Conservation (phyloP, 2,113 vertebrate species). For the Salvelinus fontinalis region DNA sequence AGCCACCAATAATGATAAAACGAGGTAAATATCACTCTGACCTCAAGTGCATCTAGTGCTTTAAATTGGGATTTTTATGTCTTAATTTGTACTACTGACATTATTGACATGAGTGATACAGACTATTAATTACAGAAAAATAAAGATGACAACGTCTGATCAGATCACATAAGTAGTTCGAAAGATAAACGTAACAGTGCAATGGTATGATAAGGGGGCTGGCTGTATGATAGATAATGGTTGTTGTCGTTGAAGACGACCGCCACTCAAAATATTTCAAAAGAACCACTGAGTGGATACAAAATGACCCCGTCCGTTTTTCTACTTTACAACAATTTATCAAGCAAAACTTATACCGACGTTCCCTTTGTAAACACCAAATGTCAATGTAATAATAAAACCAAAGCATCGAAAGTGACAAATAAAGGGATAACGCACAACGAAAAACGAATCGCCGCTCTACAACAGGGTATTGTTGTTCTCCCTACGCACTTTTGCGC, state of each 20-base stretch:
- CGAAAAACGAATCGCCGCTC: constrained; percentile 24
- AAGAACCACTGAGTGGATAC: not conserved
- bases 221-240: not conserved
- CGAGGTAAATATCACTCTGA: not conserved
- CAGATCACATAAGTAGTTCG: not conserved
- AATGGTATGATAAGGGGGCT: not conserved
- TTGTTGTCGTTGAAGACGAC: not conserved
- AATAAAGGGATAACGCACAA: not conserved
- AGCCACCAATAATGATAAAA: not conserved
- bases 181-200: not conserved
- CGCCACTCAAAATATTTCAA: not conserved
- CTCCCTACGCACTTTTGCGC: constrained; percentile 40
- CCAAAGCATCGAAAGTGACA: not conserved
- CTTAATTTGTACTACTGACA: not conserved
- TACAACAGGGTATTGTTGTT: constrained; percentile 37
- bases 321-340: constrained; percentile 12
- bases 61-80: not conserved
- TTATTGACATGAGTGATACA: not conserved
- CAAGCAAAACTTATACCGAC: constrained; percentile 8
- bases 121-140: not conserved
- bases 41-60: not conserved
- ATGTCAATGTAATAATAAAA: constrained; percentile 15
- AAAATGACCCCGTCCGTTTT: constrained; percentile 52
- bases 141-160: not conserved
- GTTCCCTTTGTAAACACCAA: not conserved